Evolutionary conservation across 2,888 invertebrate genomes (phyloP).

Genomic region (Orthonychiurus folsomi): DNA sequence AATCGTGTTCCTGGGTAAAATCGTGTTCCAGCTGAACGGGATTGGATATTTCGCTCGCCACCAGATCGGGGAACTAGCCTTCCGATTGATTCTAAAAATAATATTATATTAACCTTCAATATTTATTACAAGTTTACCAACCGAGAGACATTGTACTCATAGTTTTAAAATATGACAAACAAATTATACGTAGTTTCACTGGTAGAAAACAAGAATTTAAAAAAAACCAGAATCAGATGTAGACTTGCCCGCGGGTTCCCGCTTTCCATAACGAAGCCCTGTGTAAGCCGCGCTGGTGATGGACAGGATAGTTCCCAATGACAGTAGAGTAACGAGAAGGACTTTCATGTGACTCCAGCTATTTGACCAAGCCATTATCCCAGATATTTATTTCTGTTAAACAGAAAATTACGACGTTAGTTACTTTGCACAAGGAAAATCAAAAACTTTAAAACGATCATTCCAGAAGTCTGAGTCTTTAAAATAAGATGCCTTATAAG

Average conservation of each 20-base stretch:
- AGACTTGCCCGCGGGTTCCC: background rate
- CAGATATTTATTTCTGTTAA: too few relatives aligned
- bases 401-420: too few relatives aligned
- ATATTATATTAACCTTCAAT: background rate
- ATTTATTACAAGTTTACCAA: background rate
- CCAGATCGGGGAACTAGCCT: slow-evolving; percentile 25
- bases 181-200: too few relatives aligned
- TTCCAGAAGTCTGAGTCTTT: too few relatives aligned
- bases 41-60: slow-evolving; percentile 33
- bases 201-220: too few relatives aligned
- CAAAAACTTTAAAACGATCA: too few relatives aligned
- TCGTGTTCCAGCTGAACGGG: slow-evolving; percentile 25
- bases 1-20: slow-evolving; percentile 39
- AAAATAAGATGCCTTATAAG: too few relatives aligned
- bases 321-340: background rate
- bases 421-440: too few relatives aligned
- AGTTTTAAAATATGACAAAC: too few relatives aligned
- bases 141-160: too few relatives aligned
- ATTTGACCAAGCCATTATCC: background rate
- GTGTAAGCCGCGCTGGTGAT: slow-evolving; percentile 15
- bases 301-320: background rate
- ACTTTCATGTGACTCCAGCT: background rate
- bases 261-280: slow-evolving; percentile 35
- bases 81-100: slow-evolving; percentile 12
- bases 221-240: too few relatives aligned